phyloP scores from a whole-genome alignment of 2,113 vertebrate genomes.

The Carassius gibelio region DNA sequence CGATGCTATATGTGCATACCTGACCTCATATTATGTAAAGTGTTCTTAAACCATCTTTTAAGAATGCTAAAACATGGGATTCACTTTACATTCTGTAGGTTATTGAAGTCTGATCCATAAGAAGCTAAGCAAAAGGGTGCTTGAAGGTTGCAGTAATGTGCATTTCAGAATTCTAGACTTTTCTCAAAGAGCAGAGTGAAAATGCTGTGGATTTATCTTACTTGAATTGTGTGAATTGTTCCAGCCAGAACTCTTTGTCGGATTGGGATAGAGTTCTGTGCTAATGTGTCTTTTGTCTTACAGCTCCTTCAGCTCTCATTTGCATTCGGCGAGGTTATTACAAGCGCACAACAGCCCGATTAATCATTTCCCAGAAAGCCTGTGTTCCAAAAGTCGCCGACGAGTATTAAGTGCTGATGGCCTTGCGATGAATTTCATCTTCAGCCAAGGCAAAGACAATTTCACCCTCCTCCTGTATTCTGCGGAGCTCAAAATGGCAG shows the following conservation, averaged over 20 bases:
- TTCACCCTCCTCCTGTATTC: slow-evolving; percentile 77
- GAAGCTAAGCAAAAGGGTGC: slow-evolving; percentile 33
- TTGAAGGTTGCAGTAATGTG: slow-evolving; percentile 43
- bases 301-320: slow-evolving; percentile 79
- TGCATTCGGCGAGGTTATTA: slow-evolving; percentile 79
- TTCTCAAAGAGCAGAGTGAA: slow-evolving; percentile 25
- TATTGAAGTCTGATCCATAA: slow-evolving; percentile 27
- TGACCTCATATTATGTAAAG: background rate
- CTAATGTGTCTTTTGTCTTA: slow-evolving; percentile 83
- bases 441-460: slow-evolving; percentile 80
- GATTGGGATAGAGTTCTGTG: slow-evolving; percentile 48
- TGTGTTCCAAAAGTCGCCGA: slow-evolving; percentile 77
- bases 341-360: slow-evolving; percentile 78
- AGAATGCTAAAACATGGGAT: slow-evolving; percentile 13
- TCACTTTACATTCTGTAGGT: slow-evolving; percentile 34
- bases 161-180: slow-evolving; percentile 39
- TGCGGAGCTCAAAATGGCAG: slow-evolving; percentile 78
- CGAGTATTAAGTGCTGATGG: slow-evolving; percentile 82
- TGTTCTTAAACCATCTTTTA: slow-evolving; percentile 6
- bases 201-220: slow-evolving; percentile 46
- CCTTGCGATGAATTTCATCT: slow-evolving; percentile 79
- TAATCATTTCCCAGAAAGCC: slow-evolving; percentile 82
- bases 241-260: slow-evolving; percentile 34
- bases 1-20: background rate
- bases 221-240: slow-evolving; percentile 46